These are phyloP conservation scores for Helicolenus hilgendorfi DNA, from an alignment of 2,797 vertebrate genomes.

Conservation along the genomic window DNA sequence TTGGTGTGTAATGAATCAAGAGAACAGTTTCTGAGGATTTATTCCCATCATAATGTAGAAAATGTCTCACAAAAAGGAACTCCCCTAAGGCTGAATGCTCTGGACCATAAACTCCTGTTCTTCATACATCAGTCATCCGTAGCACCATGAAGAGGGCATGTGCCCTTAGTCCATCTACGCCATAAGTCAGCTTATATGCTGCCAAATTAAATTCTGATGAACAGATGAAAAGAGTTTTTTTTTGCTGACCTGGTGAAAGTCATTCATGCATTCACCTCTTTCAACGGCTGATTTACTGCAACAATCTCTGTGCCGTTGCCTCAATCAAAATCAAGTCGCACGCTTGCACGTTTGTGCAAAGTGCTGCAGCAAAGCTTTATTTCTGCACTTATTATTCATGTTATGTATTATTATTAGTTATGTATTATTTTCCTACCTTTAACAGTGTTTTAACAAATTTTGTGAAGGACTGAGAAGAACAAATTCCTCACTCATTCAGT, in stretches of 20 bases:
- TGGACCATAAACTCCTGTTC: conserved; percentile 13
- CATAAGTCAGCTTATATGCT: conserved; percentile 45
- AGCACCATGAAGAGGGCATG: not conserved
- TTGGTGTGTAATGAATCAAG: not conserved
- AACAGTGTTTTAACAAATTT: not conserved
- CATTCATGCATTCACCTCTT: conserved; percentile 17
- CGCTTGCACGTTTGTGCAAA: not conserved
- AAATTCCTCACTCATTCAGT: not conserved
- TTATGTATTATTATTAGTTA: not conserved
- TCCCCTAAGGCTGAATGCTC: not conserved
- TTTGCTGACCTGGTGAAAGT: conserved; percentile 53
- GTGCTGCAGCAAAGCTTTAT: not conserved
- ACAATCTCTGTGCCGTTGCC: not conserved
- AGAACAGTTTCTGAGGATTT: not conserved
- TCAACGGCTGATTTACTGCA: conserved; percentile 33
- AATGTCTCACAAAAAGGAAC: not conserved
- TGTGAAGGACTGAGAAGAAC: conserved; percentile 9
- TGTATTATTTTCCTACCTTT: not conserved
- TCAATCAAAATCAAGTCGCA: not conserved
- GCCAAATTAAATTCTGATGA: conserved; percentile 49
- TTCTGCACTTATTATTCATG: not conserved
- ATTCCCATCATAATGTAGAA: not conserved
- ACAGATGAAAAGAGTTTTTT: conserved; percentile 29
- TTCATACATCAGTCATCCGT: conserved; percentile 41
- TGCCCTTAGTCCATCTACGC: not conserved